Conservation (phyloP, 2,113 vertebrate species). For the Peromyscus leucopus region DNA sequence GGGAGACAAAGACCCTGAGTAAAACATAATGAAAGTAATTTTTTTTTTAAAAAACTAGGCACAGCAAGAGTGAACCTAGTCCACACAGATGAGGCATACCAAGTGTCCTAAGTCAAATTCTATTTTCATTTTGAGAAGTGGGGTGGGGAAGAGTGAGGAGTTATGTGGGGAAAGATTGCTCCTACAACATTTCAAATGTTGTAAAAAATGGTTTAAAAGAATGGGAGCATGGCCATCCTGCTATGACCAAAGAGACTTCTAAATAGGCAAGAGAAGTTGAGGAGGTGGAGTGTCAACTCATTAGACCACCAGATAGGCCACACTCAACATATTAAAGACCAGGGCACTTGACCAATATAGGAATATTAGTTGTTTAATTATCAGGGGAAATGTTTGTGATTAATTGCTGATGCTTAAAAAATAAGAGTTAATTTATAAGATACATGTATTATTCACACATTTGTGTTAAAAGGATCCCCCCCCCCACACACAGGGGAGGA, state of each 20-base stretch:
- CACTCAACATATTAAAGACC: background rate
- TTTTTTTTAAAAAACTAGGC: background rate
- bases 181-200: background rate
- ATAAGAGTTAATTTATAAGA: background rate
- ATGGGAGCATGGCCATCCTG: background rate
- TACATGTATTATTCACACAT: background rate
- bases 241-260: background rate
- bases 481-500: background rate
- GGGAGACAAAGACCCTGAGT: background rate
- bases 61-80: background rate
- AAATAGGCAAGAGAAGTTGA: background rate
- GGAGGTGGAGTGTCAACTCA: fast-evolving
- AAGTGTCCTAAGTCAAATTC: background rate
- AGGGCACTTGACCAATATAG: background rate
- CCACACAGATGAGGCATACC: background rate
- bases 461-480: background rate
- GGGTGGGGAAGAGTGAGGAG: too few relatives aligned
- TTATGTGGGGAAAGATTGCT: background rate
- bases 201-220: background rate
- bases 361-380: background rate
- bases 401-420: background rate
- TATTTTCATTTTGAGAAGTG: background rate
- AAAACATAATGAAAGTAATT: background rate
- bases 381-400: background rate
- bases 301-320: background rate